Conservation (phyloP, 2,888 invertebrate genomes). For the Torymus auratus region DNA sequence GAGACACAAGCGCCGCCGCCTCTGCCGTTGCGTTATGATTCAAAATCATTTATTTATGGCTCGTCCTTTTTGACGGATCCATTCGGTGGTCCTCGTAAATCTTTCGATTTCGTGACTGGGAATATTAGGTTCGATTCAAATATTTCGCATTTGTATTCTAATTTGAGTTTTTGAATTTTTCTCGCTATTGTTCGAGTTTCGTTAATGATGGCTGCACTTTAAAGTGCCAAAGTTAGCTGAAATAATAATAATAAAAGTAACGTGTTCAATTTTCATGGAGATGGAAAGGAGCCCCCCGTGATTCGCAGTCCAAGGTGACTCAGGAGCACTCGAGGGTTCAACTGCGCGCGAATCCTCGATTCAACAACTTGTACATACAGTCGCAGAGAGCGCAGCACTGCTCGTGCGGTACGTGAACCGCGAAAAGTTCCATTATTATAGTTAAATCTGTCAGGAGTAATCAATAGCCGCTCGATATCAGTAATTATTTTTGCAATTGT, state of each 20-base stretch:
- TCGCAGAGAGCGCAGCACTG: slow-evolving; percentile 44
- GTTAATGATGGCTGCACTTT: no score
- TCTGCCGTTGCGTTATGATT: slow-evolving; percentile 4
- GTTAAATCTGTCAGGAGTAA: slow-evolving; percentile 66
- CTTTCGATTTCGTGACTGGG: no score
- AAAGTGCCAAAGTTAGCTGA: no score
- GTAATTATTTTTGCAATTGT: slow-evolving; percentile 63
- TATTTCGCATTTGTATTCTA: no score
- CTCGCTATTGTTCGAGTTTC: no score
- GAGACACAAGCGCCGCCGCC: no score
- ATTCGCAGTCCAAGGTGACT: slow-evolving; percentile 70
- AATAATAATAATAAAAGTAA: no score
- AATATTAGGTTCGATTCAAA: no score
- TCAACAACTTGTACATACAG: slow-evolving; percentile 64
- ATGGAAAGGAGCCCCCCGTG: slow-evolving; percentile 50
- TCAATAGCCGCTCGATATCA: slow-evolving; percentile 67
- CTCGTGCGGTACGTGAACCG: slow-evolving; percentile 71
- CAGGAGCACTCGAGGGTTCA: slow-evolving; percentile 71
- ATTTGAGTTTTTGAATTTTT: no score
- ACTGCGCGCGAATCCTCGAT: slow-evolving; percentile 71
- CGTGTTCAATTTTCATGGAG: no score
- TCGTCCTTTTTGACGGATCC: neutral
- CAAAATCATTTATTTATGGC: slow-evolving; percentile 36
- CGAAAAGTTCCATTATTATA: slow-evolving; percentile 71
- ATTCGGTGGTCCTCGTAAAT: no score